These are phyloP conservation scores for Vulpes ferrilata DNA, from an alignment of 2,113 vertebrate genomes.

Conservation along the genomic window DNA sequence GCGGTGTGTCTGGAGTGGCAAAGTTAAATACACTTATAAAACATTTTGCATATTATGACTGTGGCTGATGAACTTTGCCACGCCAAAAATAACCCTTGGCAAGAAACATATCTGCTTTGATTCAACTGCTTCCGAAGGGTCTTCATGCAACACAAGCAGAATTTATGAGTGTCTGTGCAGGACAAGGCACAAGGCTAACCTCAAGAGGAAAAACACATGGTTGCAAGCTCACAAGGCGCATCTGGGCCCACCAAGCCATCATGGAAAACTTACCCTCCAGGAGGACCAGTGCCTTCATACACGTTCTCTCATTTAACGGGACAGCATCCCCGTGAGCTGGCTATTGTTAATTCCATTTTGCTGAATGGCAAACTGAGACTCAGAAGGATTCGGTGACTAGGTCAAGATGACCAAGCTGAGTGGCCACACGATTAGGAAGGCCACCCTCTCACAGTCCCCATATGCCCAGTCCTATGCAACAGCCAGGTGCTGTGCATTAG, in stretches of 20 bases:
- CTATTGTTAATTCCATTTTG: background rate
- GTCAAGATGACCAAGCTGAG: background rate
- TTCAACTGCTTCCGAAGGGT: background rate
- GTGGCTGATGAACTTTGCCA: background rate
- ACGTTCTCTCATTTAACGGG: background rate
- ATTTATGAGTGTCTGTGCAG: background rate
- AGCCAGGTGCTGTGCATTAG: no score
- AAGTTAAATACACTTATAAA: background rate
- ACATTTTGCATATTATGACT: background rate
- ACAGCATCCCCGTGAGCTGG: background rate
- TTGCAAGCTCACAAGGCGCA: conserved; percentile 1
- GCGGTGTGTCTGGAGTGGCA: background rate
- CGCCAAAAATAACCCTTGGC: background rate
- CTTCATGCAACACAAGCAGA: background rate
- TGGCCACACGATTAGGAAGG: background rate
- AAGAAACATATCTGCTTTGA: background rate
- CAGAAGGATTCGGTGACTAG: background rate
- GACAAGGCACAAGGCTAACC: background rate
- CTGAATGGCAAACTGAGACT: background rate
- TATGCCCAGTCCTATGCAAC: background rate
- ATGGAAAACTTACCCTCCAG: background rate
- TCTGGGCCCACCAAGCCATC: background rate
- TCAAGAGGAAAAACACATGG: background rate
- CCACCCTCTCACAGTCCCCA: fast-evolving
- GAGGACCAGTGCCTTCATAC: background rate